Percentiles rank a stretch among this genome's conserved stretches.
These are phyloP conservation scores for Anguilla anguilla DNA, from an alignment of 2,797 vertebrate species.

Conservation along the genomic window DNA sequence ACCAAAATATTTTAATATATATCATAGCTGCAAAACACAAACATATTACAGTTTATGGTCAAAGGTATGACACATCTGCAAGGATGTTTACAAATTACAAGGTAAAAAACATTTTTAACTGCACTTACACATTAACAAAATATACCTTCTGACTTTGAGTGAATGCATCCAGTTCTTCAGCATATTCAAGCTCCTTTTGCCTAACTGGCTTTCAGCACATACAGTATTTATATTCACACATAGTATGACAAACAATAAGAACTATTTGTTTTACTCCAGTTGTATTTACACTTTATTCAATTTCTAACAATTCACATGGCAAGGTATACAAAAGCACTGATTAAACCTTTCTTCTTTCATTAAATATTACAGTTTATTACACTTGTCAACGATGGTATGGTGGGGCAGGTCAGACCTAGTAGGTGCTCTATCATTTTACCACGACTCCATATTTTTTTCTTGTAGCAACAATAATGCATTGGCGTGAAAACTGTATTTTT, in stretches of 20 bases:
- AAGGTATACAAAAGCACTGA: neutral
- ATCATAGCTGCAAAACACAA: neutral
- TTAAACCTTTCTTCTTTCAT: neutral
- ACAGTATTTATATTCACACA: neutral
- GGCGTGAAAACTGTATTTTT: neutral
- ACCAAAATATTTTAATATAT: neutral
- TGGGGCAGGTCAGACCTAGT: neutral
- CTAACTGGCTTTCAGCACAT: neutral
- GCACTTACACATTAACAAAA: neutral
- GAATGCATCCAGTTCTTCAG: neutral
- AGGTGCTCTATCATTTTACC: neutral
- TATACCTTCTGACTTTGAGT: neutral
- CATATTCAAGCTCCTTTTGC: neutral
- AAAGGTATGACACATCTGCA: neutral
- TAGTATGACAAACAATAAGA: neutral
- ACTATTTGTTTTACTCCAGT: neutral
- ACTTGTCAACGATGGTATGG: neutral
- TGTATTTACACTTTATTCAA: neutral
- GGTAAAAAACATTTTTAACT: neutral
- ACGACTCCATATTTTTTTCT: neutral
- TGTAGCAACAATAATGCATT: neutral
- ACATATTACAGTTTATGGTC: neutral
- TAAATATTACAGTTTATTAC: conserved; percentile 1
- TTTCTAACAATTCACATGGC: neutral
- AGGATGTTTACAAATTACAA: neutral